Evolutionary conservation across 2,113 vertebrate species (phyloP).

Genomic region (Gallinago undulata): DNA sequence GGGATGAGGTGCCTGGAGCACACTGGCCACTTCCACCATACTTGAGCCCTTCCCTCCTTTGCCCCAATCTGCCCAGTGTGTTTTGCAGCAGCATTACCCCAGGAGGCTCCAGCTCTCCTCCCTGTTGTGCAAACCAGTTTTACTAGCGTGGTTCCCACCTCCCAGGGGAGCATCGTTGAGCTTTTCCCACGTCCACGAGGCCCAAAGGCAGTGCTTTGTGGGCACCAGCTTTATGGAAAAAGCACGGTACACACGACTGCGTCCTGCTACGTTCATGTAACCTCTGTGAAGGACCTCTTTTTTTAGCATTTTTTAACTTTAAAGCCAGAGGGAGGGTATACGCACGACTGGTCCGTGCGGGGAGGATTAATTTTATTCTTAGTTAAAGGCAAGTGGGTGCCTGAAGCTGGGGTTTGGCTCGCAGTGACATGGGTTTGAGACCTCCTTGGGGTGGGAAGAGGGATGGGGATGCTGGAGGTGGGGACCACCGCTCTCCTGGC

Average conservation of each 20-base stretch:
- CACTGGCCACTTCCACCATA: rapidly evolving
- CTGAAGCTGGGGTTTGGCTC: rapidly evolving
- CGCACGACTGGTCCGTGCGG: background rate
- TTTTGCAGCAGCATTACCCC: background rate
- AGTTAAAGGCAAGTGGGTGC: background rate
- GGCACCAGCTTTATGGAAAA: background rate
- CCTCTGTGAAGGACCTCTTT: background rate
- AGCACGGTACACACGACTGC: background rate
- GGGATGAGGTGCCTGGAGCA: rapidly evolving
- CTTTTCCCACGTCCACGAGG: background rate
- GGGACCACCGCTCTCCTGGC: background rate
- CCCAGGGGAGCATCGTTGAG: rapidly evolving
- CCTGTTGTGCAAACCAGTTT: background rate
- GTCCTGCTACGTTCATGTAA: background rate
- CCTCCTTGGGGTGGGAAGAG: background rate
- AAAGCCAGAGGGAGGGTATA: background rate
- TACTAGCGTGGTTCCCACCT: background rate
- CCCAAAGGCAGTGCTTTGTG: rapidly evolving
- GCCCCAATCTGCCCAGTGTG: background rate
- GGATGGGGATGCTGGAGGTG: background rate
- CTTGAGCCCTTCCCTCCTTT: rapidly evolving
- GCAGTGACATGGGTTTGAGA: background rate
- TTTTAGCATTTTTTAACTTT: background rate
- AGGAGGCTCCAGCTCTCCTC: background rate
- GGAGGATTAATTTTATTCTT: background rate